A percentile compares a stretch with the other conserved stretches of the same genome.
phyloP scores from a whole-genome alignment of 2,888 invertebrate species.

The Parelbella ahira region DNA sequence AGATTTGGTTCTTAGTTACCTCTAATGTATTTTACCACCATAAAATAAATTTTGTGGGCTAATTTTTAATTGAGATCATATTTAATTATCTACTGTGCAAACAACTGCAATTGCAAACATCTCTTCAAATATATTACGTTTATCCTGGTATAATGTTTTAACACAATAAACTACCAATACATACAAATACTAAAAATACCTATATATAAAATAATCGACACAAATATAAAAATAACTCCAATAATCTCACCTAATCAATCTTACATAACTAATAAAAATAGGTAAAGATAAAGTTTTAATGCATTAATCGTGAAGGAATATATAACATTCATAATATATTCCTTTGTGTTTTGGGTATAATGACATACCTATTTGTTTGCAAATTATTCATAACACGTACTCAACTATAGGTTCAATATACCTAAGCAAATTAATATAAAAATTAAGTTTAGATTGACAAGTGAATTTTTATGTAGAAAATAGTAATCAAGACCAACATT shows the following conservation, averaged over 20 bases:
- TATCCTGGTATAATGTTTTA: constrained; percentile 12
- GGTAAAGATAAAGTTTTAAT: constrained; percentile 32
- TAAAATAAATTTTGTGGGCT: constrained; percentile 38
- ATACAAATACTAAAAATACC: constrained; percentile 33
- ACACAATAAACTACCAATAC: constrained; percentile 27
- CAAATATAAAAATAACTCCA: constrained; percentile 70
- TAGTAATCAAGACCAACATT: too few species aligned
- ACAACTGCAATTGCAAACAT: constrained; percentile 31
- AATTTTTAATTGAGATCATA: constrained; percentile 38
- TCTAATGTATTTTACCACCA: constrained; percentile 21
- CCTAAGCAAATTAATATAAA: too few species aligned
- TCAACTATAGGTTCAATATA: too few species aligned
- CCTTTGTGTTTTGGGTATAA: constrained; percentile 2
- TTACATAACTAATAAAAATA: constrained; percentile 38
- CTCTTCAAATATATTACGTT: constrained; percentile 26
- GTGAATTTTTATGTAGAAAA: too few species aligned
- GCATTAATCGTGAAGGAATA: constrained; percentile 29
- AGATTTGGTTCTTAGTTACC: constrained; percentile 23
- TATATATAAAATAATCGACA: constrained; percentile 31
- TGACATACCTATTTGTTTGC: too few species aligned
- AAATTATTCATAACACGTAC: too few species aligned
- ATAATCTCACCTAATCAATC: constrained; percentile 67
- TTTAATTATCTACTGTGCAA: constrained; percentile 30
- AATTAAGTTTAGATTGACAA: too few species aligned
- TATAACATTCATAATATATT: too few species aligned